Conservation (phyloP, 2,797 vertebrate species). For the Ctenopoma kingsleyae region DNA sequence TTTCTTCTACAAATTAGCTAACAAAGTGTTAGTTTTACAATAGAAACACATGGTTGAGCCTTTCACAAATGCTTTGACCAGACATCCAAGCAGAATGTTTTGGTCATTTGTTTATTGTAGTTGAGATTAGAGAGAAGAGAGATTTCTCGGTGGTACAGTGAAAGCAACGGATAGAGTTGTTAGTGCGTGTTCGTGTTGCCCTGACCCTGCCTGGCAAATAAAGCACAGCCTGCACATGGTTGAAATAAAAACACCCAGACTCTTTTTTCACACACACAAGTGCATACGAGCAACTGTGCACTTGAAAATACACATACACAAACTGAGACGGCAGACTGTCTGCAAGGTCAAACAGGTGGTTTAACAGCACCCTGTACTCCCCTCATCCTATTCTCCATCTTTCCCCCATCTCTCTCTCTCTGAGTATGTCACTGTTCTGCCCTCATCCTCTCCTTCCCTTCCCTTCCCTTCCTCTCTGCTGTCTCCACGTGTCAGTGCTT, state of each 20-base stretch:
- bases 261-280: neutral
- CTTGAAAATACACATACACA: slow-evolving; percentile 11
- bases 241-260: slow-evolving; percentile 34
- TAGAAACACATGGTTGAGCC: slow-evolving; percentile 1
- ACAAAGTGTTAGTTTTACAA: slow-evolving; percentile 21
- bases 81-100: slow-evolving; percentile 36
- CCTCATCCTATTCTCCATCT: slow-evolving; percentile 56
- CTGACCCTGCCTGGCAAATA: slow-evolving; percentile 46
- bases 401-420: slow-evolving; percentile 43
- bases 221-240: slow-evolving; percentile 35
- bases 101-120: slow-evolving; percentile 50
- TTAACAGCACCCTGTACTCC: slow-evolving; percentile 54
- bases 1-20: slow-evolving; percentile 13
- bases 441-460: slow-evolving; percentile 58
- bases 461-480: slow-evolving; percentile 36
- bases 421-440: slow-evolving; percentile 66
- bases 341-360: slow-evolving; percentile 79
- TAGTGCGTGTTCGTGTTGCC: slow-evolving; percentile 34
- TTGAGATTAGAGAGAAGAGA: slow-evolving; percentile 37
- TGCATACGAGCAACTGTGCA: neutral
- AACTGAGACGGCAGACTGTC: slow-evolving; percentile 49
- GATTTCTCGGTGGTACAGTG: slow-evolving; percentile 29
- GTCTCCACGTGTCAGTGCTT: slow-evolving; percentile 65
- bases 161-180: slow-evolving; percentile 34
- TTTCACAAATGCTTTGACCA: slow-evolving; percentile 27